Evolutionary conservation across 2,113 vertebrate species (phyloP).

Genomic region (Murina feae): DNA sequence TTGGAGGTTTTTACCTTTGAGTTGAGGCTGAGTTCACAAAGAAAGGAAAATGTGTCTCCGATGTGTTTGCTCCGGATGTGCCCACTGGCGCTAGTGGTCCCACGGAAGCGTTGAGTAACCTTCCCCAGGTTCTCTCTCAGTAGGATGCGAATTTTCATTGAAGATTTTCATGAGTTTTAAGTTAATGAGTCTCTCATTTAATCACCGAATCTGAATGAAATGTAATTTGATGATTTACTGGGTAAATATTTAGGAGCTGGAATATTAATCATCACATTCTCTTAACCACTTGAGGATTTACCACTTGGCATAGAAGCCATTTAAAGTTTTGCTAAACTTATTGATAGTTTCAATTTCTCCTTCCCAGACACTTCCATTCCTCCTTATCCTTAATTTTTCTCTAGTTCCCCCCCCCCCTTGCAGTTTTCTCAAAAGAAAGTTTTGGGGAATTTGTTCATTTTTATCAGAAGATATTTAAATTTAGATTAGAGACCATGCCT

Average conservation of each 20-base stretch:
- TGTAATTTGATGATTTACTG: conserved; percentile 81
- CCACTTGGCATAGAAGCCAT: conserved; percentile 68
- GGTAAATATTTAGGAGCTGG: conserved; percentile 78
- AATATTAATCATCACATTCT: conserved; percentile 75
- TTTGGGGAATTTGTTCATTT: conserved; percentile 56
- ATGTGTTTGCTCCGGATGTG: conserved; percentile 57
- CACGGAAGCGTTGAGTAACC: conserved; percentile 24
- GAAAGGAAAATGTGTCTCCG: conserved; percentile 64
- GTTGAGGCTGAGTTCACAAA: conserved; percentile 66
- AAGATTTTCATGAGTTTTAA: conserved; percentile 48
- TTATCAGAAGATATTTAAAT: conserved; percentile 61
- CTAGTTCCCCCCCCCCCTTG: neutral
- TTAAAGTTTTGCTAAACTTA: conserved; percentile 55
- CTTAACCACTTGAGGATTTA: conserved; percentile 76
- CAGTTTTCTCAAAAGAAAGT: conserved; percentile 36
- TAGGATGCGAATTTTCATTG: conserved; percentile 52
- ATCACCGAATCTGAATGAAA: conserved; percentile 75
- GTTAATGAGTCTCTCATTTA: conserved; percentile 61
- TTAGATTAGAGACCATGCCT: conserved; percentile 52
- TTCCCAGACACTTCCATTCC: neutral
- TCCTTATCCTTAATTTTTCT: neutral
- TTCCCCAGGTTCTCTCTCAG: conserved; percentile 36
- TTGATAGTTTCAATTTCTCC: conserved; percentile 54
- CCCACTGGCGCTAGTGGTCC: conserved; percentile 48
- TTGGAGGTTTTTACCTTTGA: conserved; percentile 55